Evolutionary conservation across 2,797 vertebrate species (phyloP).

Genomic region (Karalla daura): DNA sequence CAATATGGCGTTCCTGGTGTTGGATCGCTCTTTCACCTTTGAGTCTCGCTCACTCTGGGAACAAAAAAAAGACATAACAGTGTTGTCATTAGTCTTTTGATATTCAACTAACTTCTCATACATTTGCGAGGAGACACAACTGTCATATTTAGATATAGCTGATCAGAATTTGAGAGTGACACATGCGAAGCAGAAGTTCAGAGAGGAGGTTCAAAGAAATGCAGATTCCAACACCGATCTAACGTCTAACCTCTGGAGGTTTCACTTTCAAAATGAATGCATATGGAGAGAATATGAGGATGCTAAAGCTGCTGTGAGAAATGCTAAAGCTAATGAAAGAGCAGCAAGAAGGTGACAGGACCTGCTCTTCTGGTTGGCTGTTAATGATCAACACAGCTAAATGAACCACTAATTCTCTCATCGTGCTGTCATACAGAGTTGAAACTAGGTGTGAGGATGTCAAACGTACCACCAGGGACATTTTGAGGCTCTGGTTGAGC

Average conservation of each 20-base stretch:
- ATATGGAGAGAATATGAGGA: too few species aligned
- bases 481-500: slow-evolving; percentile 91
- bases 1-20: slow-evolving; percentile 90
- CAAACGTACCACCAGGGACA: slow-evolving; percentile 84
- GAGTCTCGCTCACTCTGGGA: slow-evolving; percentile 90
- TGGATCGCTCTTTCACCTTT: slow-evolving; percentile 88
- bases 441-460: background rate
- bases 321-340: too few species aligned
- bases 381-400: too few species aligned
- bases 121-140: background rate
- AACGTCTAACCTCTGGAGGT: too few species aligned
- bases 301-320: too few species aligned
- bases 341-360: too few species aligned
- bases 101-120: background rate
- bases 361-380: too few species aligned
- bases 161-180: background rate
- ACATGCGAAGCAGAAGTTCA: too few species aligned
- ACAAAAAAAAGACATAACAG: slow-evolving; percentile 11
- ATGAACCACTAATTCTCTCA: background rate
- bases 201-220: too few species aligned
- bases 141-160: background rate
- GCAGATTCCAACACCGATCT: too few species aligned
- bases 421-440: background rate
- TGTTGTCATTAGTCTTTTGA: background rate
- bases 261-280: too few species aligned